These are phyloP conservation scores for Istiophorus platypterus DNA, from an alignment of 2,113 vertebrate species.

Conservation along the genomic window DNA sequence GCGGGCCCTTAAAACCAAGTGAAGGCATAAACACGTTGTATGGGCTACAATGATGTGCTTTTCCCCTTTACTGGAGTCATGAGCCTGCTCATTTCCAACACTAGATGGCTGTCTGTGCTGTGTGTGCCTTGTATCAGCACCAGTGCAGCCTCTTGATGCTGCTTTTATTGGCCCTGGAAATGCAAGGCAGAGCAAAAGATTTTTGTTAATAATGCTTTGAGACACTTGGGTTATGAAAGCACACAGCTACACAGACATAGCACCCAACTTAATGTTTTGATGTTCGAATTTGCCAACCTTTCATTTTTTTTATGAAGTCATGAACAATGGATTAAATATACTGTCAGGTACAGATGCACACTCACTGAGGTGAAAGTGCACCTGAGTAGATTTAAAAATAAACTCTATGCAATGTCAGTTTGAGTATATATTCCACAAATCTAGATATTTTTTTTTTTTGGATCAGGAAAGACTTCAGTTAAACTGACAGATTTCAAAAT, in stretches of 20 bases:
- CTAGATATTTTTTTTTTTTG: conserved; percentile 30
- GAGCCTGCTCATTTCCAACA: conserved; percentile 61
- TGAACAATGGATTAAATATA: conserved; percentile 76
- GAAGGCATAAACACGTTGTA: conserved; percentile 12
- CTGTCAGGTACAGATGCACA: conserved; percentile 66
- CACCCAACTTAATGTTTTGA: conserved; percentile 82
- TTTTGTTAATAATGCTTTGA: conserved; percentile 81
- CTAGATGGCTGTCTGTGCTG: conserved; percentile 80
- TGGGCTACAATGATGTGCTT: conserved; percentile 33
- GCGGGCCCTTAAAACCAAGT: conserved; percentile 55
- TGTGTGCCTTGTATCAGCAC: conserved; percentile 24
- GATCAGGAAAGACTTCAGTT: conserved; percentile 60
- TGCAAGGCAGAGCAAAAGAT: conserved; percentile 70
- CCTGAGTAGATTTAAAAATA: conserved; percentile 80
- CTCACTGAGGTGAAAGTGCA: conserved; percentile 73
- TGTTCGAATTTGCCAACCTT: conserved; percentile 78
- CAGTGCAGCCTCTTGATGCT: conserved; percentile 37
- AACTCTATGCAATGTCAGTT: conserved; percentile 75
- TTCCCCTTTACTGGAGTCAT: not conserved
- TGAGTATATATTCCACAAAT: conserved; percentile 64
- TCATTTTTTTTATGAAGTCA: conserved; percentile 70
- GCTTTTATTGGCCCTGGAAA: conserved; percentile 64
- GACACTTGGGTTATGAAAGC: conserved; percentile 83
- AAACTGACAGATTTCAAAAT: conserved; percentile 74
- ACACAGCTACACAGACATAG: conserved; percentile 79